Evolutionary conservation across 2,888 invertebrate species (phyloP), one percentile per base, ranked within the genome.

Genomic region (Rotaria macrura): DNA sequence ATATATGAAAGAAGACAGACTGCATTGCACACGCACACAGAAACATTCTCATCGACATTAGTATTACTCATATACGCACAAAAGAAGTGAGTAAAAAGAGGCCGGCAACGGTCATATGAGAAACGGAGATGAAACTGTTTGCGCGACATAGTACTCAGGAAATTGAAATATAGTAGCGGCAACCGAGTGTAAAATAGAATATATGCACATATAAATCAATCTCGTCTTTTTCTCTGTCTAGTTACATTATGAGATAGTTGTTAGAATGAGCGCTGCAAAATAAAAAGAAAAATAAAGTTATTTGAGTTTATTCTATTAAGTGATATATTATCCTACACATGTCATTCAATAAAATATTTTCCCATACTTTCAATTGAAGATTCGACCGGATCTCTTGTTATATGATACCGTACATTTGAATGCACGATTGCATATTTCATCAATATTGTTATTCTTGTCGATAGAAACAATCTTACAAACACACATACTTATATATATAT

Each of bases 81-180:
- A 65, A 65, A 65, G 65, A 65, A 65, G 65, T 65, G 34, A 65
- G 65, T 65, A 65, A 65, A 65, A 65, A 34, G 34, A 65, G 65
- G 10, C 17, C 29, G 34, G 14, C 29, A 29, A 65, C 65, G 65
- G 65, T 34, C 65, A 38, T 65, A 34, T 14, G 34, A 65, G 34
- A 34, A 65, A 5, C 34, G 65, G 34, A 65, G 65, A 65, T 65
- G 29, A 34, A 65, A 65, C 65, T 65, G 34, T 65, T 65, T 65
- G 65, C 20, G 65, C 65, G 65, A 65, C 65, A 65, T 65, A 29
- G 20, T 65, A 65, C 20, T 65, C 65, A 65, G 65, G 65, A 65
- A 65, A 65, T 65, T 65, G 65, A 65, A 38, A 65, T 34, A 65
- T 65, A 65, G 65, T 65, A 65, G 34, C 10, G 34, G 65, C 65